Base-by-base conservation (phyloP, 2,888 invertebrate genomes). In the Emmelina monodactyla region DNA sequence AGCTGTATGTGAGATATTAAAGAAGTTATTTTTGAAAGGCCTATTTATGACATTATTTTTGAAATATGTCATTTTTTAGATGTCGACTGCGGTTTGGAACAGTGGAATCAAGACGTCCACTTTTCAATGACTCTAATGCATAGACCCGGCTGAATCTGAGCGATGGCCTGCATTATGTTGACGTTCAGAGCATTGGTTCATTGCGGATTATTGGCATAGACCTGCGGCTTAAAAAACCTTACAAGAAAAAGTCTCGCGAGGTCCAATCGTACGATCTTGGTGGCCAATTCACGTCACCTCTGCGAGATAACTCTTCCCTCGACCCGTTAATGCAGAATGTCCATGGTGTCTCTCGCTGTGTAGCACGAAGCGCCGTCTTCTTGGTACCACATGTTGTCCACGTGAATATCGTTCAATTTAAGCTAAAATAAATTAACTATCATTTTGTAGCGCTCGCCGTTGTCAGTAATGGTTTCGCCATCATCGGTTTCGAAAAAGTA, bases 101-200 rank as follows among this genome's bases (percentile, higher is more conserved):
- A n/a, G n/a, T n/a, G n/a, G n/a, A n/a, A n/a, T n/a, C n/a, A n/a
- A n/a, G n/a, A n/a, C n/a, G n/a, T n/a, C n/a, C n/a, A n/a, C n/a
- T n/a, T n/a, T n/a, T n/a, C n/a, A n/a, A n/a, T n/a, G n/a, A n/a
- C n/a, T n/a, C n/a, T n/a, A n/a, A n/a, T 44, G 50, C 53, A 55
- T 53, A 50, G 33, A 56, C 56, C 50, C 32, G 48, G 47, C 47
- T 50, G 50, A 52, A 56, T 58, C 41, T 51, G 46, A 47, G 38
- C 47, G 41, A 53, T 52, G 47, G 44, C 45, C 22, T 49, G 39
- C 34, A 41, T 49, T 51, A 53, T 53, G 44, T 53, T 53, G 40
- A 34, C 51, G 40, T 55, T 52, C 16, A 56, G 45, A 41, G 44
- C 47, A 41, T 28, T 47, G 36, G 42, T 52, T 16, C 44, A 38